phyloP scores from a whole-genome alignment of 2,113 vertebrate genomes.

The Carollia perspicillata region DNA sequence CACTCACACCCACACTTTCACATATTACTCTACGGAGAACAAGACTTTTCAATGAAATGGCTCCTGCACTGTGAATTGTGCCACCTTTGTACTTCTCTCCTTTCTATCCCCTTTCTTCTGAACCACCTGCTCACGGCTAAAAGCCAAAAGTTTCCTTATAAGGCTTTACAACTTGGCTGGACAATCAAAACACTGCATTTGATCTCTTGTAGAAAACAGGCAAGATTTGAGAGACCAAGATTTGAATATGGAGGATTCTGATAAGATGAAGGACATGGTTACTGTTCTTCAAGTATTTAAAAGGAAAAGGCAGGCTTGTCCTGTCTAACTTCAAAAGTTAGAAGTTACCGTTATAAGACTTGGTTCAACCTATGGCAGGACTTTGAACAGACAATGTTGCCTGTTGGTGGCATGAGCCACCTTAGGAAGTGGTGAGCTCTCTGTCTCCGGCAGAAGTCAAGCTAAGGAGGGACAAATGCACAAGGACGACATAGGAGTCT shows the following conservation, averaged over 20 bases:
- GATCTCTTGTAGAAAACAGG: background rate
- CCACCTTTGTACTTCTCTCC: background rate
- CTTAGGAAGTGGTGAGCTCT: background rate
- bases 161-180: background rate
- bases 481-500: background rate
- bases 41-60: background rate
- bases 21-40: background rate
- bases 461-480: background rate
- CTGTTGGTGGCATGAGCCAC: accelerated
- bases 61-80: background rate
- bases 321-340: background rate
- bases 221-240: background rate
- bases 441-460: background rate
- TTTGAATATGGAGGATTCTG: background rate
- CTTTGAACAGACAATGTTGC: background rate
- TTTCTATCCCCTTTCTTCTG: background rate
- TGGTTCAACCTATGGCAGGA: background rate
- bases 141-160: background rate
- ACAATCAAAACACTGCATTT: background rate
- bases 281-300: constrained; percentile 14
- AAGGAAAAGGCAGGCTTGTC: background rate
- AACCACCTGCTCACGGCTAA: background rate
- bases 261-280: background rate
- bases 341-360: background rate
- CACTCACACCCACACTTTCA: background rate